Conservation (phyloP, 1,140 invertebrate genomes). For the Formica selysi region DNA sequence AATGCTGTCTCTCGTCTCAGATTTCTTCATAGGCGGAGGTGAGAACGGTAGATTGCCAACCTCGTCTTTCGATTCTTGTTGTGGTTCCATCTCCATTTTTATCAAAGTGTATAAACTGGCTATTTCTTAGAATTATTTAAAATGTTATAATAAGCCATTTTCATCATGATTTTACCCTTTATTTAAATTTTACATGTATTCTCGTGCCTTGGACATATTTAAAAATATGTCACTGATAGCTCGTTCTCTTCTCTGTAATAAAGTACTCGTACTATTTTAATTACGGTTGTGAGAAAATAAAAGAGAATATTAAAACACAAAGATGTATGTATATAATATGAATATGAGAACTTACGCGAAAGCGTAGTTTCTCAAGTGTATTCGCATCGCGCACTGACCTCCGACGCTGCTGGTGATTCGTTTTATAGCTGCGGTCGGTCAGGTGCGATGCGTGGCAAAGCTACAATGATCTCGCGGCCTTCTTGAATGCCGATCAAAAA, state of each 20-base stretch:
- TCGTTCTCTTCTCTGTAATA: not conserved
- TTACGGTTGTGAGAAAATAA: not conserved
- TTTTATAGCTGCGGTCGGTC: constrained; percentile 72
- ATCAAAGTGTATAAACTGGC: not conserved
- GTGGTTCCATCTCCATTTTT: constrained; percentile 74
- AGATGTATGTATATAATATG: not conserved
- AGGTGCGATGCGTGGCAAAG: constrained; percentile 73
- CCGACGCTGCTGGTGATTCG: constrained; percentile 68
- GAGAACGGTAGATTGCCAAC: constrained; percentile 80
- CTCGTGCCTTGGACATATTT: not conserved
- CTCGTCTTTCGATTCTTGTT: constrained; percentile 81
- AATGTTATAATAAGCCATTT: not conserved
- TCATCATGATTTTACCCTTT: not conserved
- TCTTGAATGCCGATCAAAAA: constrained; percentile 84
- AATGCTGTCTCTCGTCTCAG: constrained; percentile 88
- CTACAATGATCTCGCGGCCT: constrained; percentile 82
- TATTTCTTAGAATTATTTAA: not conserved
- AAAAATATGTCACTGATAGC: not conserved
- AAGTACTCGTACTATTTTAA: not conserved
- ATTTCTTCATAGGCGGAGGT: constrained; percentile 86
- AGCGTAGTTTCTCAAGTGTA: constrained; percentile 31
- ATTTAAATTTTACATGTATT: not conserved
- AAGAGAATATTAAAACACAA: not conserved
- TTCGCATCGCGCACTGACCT: constrained; percentile 50
- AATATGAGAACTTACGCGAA: not conserved